These are phyloP conservation scores for Drosophila peninsularis DNA, from an alignment of 2,888 invertebrate genomes.

Conservation along the genomic window DNA sequence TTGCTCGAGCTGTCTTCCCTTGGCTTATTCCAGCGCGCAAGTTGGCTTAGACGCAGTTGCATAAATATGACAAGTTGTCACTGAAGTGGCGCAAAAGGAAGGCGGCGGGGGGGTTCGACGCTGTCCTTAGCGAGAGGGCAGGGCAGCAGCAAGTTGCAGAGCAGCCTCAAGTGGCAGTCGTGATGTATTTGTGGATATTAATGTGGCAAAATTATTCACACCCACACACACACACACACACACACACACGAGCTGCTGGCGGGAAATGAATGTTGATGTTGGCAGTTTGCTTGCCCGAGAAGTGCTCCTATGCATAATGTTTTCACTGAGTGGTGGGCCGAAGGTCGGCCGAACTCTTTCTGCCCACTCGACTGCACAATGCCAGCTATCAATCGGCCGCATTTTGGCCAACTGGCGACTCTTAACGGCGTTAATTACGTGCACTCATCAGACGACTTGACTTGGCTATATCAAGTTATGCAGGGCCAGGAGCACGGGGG, in stretches of 20 bases:
- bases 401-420: conserved; percentile 34
- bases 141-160: conserved; percentile 26
- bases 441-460: conserved; percentile 21
- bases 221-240: conserved; percentile 36
- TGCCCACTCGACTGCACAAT: neutral
- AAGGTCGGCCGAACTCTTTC: neutral
- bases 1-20: neutral
- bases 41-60: conserved; percentile 67
- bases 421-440: conserved; percentile 61
- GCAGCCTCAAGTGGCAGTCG: conserved; percentile 67
- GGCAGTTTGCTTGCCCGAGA: conserved; percentile 45
- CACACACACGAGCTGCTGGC: conserved; percentile 17
- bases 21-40: conserved; percentile 1
- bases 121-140: conserved; percentile 52
- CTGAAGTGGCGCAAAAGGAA: conserved; percentile 37
- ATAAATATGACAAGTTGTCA: conserved; percentile 73
- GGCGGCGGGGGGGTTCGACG: conserved; percentile 34
- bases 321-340: conserved; percentile 49
- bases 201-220: conserved; percentile 69
- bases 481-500: conserved; percentile 29
- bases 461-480: conserved; percentile 32
- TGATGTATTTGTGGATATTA: conserved; percentile 77
- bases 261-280: conserved; percentile 72
- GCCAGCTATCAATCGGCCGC: conserved; percentile 59
- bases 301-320: conserved; percentile 69